Evolutionary conservation across 1,140 invertebrate species (phyloP).

Genomic region (Bathynomus jamesi): DNA sequence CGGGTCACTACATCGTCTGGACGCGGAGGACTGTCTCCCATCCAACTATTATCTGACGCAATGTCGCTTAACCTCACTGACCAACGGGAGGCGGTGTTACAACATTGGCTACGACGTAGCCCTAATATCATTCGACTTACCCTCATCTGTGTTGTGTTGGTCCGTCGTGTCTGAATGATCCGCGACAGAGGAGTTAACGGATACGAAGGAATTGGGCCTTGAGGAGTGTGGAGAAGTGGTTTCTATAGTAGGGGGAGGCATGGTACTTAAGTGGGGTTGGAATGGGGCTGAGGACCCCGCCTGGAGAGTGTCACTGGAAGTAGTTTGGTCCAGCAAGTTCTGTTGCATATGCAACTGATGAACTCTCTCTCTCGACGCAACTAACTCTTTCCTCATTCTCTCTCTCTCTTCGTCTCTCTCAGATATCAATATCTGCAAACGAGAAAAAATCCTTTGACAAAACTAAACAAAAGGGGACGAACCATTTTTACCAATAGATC

Average conservation of each 20-base stretch:
- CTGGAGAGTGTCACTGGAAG: not conserved
- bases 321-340: conserved; percentile 6
- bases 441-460: no score
- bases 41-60: no score
- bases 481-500: no score
- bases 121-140: no score
- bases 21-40: no score
- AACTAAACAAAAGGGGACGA: no score
- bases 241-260: not conserved
- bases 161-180: conserved; percentile 26
- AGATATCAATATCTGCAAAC: conserved; percentile 58
- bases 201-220: conserved; percentile 27
- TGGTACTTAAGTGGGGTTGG: not conserved
- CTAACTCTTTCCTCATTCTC: conserved; percentile 60
- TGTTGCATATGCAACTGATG: conserved; percentile 46
- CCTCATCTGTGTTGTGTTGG: conserved; percentile 29
- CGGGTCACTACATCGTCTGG: no score
- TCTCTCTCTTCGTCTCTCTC: conserved; percentile 66
- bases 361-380: conserved; percentile 60
- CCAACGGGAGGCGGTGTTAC: not conserved
- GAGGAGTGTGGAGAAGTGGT: conserved; percentile 21
- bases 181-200: conserved; percentile 19
- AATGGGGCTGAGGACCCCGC: conserved; percentile 9
- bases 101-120: no score
- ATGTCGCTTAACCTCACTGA: no score